phyloP scores from a whole-genome alignment of 2,797 vertebrate species.

The Crocidura indochinensis region DNA sequence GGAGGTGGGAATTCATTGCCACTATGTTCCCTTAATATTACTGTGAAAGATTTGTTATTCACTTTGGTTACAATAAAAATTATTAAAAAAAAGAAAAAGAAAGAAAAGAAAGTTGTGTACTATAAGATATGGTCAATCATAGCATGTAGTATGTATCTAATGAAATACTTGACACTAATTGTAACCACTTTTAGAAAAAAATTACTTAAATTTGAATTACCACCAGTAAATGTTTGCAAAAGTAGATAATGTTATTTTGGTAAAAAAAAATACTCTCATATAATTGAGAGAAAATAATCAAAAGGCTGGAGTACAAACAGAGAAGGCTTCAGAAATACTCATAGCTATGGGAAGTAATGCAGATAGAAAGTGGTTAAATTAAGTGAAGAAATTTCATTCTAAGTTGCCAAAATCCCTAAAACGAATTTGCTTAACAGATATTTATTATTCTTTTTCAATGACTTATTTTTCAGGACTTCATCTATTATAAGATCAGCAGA shows the following conservation, averaged over 20 bases:
- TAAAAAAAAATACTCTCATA: not conserved
- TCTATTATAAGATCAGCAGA: not conserved
- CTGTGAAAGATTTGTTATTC: too few species aligned
- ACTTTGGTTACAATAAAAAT: too few species aligned
- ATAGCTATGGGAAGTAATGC: not conserved
- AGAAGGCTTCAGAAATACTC: not conserved
- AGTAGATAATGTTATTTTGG: not conserved
- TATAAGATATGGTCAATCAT: too few species aligned
- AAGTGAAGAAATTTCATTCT: not conserved
- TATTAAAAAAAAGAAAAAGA: too few species aligned
- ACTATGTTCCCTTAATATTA: too few species aligned
- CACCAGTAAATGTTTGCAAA: not conserved
- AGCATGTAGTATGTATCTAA: not conserved
- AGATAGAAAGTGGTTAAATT: not conserved
- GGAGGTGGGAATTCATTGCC: too few species aligned
- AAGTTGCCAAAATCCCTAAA: not conserved
- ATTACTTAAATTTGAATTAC: not conserved
- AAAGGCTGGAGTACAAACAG: not conserved
- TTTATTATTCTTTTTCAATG: not conserved
- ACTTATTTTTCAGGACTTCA: not conserved
- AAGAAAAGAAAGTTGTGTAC: too few species aligned
- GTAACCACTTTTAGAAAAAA: not conserved
- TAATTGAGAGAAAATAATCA: not conserved
- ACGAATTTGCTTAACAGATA: not conserved
- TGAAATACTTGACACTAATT: slow-evolving; percentile 6